Evolutionary conservation across 2,888 invertebrate genomes (phyloP).

Genomic region (Drosophila putrida): DNA sequence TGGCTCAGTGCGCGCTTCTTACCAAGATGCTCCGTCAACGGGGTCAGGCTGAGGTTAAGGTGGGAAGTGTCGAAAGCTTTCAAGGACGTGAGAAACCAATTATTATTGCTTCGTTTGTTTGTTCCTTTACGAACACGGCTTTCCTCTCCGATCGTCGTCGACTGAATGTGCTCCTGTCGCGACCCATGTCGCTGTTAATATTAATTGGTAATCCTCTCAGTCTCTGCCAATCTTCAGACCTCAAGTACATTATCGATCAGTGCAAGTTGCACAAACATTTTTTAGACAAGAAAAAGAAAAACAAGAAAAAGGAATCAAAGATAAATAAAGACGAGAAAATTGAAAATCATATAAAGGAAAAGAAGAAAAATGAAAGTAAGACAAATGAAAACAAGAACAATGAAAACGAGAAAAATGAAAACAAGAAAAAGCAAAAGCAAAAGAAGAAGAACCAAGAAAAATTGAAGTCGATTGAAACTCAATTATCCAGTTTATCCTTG

Average conservation of each 20-base stretch:
- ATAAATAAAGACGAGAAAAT: no score
- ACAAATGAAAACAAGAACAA: no score
- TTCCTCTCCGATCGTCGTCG: slow-evolving; percentile 3
- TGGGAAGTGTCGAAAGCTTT: slow-evolving; percentile 88
- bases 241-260: slow-evolving; percentile 1
- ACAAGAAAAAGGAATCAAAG: background rate
- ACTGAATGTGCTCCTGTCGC: background rate
- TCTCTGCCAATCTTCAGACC: background rate
- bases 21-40: slow-evolving; percentile 15
- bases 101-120: background rate
- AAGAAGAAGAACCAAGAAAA: no score
- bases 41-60: slow-evolving; percentile 86
- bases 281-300: background rate
- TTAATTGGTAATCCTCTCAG: background rate
- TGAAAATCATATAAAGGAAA: no score
- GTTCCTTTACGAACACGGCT: background rate
- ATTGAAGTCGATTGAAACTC: background rate
- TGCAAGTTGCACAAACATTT: background rate
- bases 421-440: no score
- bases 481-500: background rate
- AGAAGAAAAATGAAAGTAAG: no score
- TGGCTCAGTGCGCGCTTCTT: slow-evolving; percentile 60
- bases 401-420: no score
- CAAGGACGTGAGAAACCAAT: slow-evolving; percentile 1
- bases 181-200: background rate